Base-by-base conservation (phyloP, 2,797 vertebrate species). In the Capromys pilorides region DNA sequence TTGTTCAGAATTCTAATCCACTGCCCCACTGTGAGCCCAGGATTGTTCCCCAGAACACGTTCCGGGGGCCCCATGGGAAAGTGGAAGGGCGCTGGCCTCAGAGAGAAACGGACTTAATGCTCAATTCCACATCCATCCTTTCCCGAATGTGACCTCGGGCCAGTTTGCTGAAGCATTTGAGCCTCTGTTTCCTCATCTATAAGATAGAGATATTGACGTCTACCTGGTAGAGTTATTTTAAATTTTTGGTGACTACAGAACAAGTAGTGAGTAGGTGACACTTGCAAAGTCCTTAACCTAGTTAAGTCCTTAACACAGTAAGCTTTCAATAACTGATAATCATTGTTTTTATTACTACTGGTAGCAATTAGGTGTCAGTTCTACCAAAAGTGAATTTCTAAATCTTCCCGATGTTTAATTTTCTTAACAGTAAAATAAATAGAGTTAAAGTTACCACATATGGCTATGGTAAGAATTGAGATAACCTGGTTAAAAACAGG, bases 1-100 rank as follows among this genome's bases (percentile, higher is more conserved):
- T 93, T 86, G 94, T 91, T 77, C 90, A 82, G 39, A 93, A 96
- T 95, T 96, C 84, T 94, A 95, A 97, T 93, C 83, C 92, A 51
- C 79, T 45, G 22, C 26, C 95, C 93, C 77, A 82, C 96, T 91
- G 95, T 22, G 95, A 92, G 73, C 62, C 80, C 61, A 64, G 67
- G 86, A 94, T 94, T 94, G 82, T 79, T 90, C 91, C 77, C 86
- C 86, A 90, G 89, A 81, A 78, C 66, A 90, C 0, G 0, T 75
- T 61, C 1, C 0, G 80, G 75, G 31, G 69, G 49, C n/a, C 36
- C 87, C 45, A 45, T 31, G 13, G 87, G 86, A 18, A 92, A 57
- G 2, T 2, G n/a, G 61, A 92, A 92, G 61, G 67, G 64, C 81
- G 85, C 54, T 36, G 49, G 41, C 64, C 51, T 85, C 88, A 59